Percentiles rank a stretch among this genome's conserved stretches.
These are phyloP conservation scores for Catharus fuscescens DNA, from an alignment of 2,113 vertebrate species.

Conservation along the genomic window DNA sequence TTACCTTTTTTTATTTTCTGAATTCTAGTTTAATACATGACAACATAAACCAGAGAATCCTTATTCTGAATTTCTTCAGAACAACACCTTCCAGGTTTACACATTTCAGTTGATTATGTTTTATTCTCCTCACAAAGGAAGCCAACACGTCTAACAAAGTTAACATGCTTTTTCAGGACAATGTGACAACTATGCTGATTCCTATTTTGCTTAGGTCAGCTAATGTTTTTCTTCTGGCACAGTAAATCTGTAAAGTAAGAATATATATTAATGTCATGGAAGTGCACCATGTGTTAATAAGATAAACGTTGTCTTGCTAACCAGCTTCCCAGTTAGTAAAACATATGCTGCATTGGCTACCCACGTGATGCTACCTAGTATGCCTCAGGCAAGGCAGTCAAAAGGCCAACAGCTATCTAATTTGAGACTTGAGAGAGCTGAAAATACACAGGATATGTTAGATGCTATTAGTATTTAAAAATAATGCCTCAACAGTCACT, in stretches of 20 bases:
- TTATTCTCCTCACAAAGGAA: background rate
- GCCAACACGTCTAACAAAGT: background rate
- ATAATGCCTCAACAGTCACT: conserved; percentile 40
- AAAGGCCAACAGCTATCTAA: conserved; percentile 64
- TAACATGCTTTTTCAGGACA: conserved; percentile 6
- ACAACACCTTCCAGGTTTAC: background rate
- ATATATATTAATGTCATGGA: conserved; percentile 30
- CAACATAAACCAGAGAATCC: background rate
- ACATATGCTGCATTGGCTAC: conserved; percentile 52
- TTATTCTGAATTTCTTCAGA: background rate
- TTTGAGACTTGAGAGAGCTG: conserved; percentile 49
- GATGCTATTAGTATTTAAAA: conserved; percentile 41
- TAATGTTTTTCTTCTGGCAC: conserved; percentile 33
- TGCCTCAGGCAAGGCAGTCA: conserved; percentile 55
- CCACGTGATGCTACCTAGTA: conserved; percentile 12
- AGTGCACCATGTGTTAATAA: conserved; percentile 50
- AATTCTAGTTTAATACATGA: background rate
- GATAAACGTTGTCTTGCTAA: conserved; percentile 39
- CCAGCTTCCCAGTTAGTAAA: conserved; percentile 36
- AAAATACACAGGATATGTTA: conserved; percentile 50
- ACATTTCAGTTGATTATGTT: background rate
- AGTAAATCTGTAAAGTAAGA: conserved; percentile 25
- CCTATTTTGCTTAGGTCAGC: conserved; percentile 36
- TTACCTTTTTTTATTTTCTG: background rate
- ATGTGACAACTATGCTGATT: background rate